Evolutionary conservation across 2,113 vertebrate genomes (phyloP).

Genomic region (Tragelaphus scriptus): DNA sequence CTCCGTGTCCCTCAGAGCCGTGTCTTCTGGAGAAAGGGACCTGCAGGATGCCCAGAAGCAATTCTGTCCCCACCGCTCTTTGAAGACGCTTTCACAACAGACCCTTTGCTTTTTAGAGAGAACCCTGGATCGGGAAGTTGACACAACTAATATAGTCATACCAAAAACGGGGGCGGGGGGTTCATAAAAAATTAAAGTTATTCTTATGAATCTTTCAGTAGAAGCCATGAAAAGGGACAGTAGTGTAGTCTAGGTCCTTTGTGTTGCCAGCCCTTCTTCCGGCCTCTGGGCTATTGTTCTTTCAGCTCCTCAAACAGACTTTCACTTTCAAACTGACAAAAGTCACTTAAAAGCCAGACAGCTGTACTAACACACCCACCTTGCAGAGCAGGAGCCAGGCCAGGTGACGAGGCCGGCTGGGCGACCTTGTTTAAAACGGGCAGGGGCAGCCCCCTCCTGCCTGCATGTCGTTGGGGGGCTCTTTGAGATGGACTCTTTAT

Average conservation of each 20-base stretch:
- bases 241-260: slow-evolving; percentile 81
- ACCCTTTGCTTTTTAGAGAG: slow-evolving; percentile 79
- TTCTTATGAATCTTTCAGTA: slow-evolving; percentile 90
- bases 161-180: slow-evolving; percentile 65
- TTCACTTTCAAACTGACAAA: slow-evolving; percentile 82
- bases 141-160: slow-evolving; percentile 79
- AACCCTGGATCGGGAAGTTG: slow-evolving; percentile 73
- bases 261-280: slow-evolving; percentile 78
- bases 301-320: slow-evolving; percentile 80
- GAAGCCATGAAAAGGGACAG: slow-evolving; percentile 83
- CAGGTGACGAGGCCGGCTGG: slow-evolving; percentile 76
- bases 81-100: slow-evolving; percentile 72
- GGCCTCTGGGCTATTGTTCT: slow-evolving; percentile 68
- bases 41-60: neutral
- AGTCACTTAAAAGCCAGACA: slow-evolving; percentile 79
- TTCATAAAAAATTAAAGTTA: slow-evolving; percentile 89
- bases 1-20: neutral
- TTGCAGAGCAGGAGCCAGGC: slow-evolving; percentile 66
- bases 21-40: slow-evolving; percentile 50
- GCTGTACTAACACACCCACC: slow-evolving; percentile 77
- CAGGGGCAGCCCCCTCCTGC: neutral
- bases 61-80: slow-evolving; percentile 55
- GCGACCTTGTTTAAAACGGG: slow-evolving; percentile 21
- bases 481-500: neutral
- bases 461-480: neutral